These are phyloP conservation scores for Tenodera sinensis DNA, from an alignment of 2,888 invertebrate genomes.

Conservation along the genomic window DNA sequence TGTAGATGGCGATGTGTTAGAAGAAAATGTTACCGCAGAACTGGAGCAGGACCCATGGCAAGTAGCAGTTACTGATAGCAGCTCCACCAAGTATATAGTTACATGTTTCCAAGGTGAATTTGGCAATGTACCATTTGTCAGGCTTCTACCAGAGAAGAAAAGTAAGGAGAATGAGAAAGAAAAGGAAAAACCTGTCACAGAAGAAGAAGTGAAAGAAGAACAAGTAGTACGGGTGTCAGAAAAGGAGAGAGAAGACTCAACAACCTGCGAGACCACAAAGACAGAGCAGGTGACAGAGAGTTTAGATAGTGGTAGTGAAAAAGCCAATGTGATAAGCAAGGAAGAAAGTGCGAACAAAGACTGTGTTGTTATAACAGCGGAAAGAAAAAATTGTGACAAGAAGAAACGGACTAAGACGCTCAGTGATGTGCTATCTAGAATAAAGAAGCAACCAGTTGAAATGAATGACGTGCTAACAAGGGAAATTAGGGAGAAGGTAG, in stretches of 20 bases:
- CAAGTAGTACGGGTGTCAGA: conserved; percentile 12
- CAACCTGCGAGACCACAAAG: conserved; percentile 27
- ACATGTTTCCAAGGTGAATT: conserved; percentile 83
- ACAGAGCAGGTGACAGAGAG: conserved; percentile 23
- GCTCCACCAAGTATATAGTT: conserved; percentile 71
- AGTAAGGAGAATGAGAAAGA: conserved; percentile 21
- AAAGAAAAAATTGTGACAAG: conserved; percentile 38
- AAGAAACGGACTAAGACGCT: conserved; percentile 52
- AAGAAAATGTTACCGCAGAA: conserved; percentile 51
- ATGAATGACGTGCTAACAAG: conserved; percentile 46
- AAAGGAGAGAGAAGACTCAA: conserved; percentile 28
- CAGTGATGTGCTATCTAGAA: conserved; percentile 59
- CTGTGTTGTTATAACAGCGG: neutral
- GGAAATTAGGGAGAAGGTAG: conserved; percentile 42
- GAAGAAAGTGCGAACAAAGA: conserved; percentile 19
- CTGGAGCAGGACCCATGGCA: conserved; percentile 73
- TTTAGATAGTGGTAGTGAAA: conserved; percentile 27
- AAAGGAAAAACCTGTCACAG: neutral
- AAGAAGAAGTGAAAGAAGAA: neutral
- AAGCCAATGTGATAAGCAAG: conserved; percentile 26
- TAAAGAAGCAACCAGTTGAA: conserved; percentile 55
- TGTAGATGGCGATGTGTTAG: conserved; percentile 55
- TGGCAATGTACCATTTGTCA: conserved; percentile 74
- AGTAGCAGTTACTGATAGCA: conserved; percentile 52
- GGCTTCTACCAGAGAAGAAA: conserved; percentile 51